A percentile compares a stretch with the other conserved stretches of the same genome.
phyloP scores from a whole-genome alignment of 2,797 vertebrate genomes.

The Toxotes lorentzi region DNA sequence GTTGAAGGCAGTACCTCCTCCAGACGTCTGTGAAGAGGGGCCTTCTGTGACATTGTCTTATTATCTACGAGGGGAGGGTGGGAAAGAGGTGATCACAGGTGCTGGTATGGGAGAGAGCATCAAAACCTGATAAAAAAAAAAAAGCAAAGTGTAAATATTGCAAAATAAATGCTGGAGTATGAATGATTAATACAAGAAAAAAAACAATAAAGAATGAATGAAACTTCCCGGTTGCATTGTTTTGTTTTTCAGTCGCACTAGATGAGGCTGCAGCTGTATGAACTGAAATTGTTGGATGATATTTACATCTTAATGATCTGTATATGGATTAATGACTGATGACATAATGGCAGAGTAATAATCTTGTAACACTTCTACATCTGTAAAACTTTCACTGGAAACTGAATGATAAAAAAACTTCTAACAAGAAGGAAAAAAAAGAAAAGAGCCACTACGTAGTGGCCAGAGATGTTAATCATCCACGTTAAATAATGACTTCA shows the following conservation, averaged over 20 bases:
- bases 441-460: too few species aligned
- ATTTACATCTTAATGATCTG: too few species aligned
- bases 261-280: too few species aligned
- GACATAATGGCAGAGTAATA: too few species aligned
- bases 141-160: slow-evolving; percentile 60
- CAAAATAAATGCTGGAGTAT: slow-evolving; percentile 65
- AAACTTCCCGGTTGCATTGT: slow-evolving; percentile 11
- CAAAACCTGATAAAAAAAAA: slow-evolving; percentile 33
- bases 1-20: neutral
- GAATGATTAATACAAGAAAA: slow-evolving; percentile 64
- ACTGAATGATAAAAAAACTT: too few species aligned
- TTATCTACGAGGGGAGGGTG: neutral
- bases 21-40: neutral
- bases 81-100: neutral
- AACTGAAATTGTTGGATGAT: too few species aligned
- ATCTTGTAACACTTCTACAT: too few species aligned
- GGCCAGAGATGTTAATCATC: too few species aligned
- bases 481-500: too few species aligned
- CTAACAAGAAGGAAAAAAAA: too few species aligned
- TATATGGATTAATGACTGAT: too few species aligned
- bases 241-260: neutral
- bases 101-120: slow-evolving; percentile 26
- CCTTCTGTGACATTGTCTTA: neutral
- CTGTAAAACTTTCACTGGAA: too few species aligned
- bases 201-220: slow-evolving; percentile 63